Conservation (phyloP, 2,888 invertebrate species). For the Adelphocoris suturalis region DNA sequence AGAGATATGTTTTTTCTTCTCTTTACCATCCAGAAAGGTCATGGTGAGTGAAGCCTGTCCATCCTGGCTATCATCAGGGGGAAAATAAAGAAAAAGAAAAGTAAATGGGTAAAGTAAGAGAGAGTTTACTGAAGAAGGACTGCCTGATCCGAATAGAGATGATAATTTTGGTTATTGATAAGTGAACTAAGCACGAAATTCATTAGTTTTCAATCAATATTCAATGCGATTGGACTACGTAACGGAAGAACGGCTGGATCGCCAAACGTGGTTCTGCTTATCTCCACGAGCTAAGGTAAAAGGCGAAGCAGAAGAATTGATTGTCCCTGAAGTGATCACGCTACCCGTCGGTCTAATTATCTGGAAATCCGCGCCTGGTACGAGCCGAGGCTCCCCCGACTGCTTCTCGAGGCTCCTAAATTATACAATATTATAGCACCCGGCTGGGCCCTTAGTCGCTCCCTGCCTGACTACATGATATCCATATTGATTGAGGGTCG, state of each 20-base stretch:
- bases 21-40: no score
- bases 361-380: conserved; percentile 71
- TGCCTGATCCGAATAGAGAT: no score
- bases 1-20: no score
- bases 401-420: conserved; percentile 46
- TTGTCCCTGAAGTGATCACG: conserved; percentile 71
- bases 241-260: neutral
- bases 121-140: no score
- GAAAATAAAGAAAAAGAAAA: no score
- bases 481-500: conserved; percentile 53
- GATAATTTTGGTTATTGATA: neutral
- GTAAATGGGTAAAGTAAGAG: no score
- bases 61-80: no score
- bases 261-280: conserved; percentile 41
- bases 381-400: conserved; percentile 31
- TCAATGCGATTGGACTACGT: neutral
- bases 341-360: conserved; percentile 68
- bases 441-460: conserved; percentile 44
- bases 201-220: conserved; percentile 38
- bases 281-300: conserved; percentile 7
- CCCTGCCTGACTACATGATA: conserved; percentile 11
- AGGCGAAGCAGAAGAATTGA: conserved; percentile 62
- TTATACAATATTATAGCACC: conserved; percentile 70
- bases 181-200: conserved; percentile 36
- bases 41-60: no score